These are phyloP conservation scores for Diploptera punctata DNA, from an alignment of 2,888 invertebrate genomes.

Conservation along the genomic window DNA sequence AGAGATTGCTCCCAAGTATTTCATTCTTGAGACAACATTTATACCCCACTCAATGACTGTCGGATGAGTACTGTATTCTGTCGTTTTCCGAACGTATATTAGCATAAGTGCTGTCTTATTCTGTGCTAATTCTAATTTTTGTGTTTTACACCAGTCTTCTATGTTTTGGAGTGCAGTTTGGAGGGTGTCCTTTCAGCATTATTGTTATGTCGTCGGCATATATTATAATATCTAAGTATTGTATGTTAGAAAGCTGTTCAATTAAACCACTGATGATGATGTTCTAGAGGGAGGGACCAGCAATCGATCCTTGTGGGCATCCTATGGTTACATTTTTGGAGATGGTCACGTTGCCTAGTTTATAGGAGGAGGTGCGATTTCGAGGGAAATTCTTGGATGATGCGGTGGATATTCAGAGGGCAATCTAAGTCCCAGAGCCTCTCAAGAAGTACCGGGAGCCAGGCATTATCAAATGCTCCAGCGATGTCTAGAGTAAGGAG, in stretches of 20 bases:
- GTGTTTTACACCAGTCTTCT: too few relatives aligned
- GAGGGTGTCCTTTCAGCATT: too few relatives aligned
- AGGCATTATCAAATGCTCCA: slow-evolving; percentile 2
- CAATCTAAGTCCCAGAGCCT: neutral
- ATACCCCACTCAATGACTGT: neutral
- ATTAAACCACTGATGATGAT: neutral
- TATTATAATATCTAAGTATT: neutral
- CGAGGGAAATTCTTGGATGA: neutral
- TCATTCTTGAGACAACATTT: too few relatives aligned
- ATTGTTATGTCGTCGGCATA: too few relatives aligned
- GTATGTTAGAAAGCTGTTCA: neutral
- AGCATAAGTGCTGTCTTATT: neutral
- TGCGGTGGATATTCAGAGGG: neutral
- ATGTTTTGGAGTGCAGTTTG: too few relatives aligned
- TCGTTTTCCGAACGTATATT: neutral
- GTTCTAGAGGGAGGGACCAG: neutral
- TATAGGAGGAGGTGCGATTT: neutral
- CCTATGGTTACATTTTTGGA: neutral
- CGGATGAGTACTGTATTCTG: neutral
- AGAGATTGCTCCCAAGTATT: neutral
- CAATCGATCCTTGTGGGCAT: neutral
- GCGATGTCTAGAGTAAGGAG: neutral
- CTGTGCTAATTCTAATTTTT: neutral
- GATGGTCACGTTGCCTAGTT: neutral
- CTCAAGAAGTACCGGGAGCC: neutral